phyloP scores from a whole-genome alignment of 1,140 invertebrate genomes.

The Mercenaria mercenaria region DNA sequence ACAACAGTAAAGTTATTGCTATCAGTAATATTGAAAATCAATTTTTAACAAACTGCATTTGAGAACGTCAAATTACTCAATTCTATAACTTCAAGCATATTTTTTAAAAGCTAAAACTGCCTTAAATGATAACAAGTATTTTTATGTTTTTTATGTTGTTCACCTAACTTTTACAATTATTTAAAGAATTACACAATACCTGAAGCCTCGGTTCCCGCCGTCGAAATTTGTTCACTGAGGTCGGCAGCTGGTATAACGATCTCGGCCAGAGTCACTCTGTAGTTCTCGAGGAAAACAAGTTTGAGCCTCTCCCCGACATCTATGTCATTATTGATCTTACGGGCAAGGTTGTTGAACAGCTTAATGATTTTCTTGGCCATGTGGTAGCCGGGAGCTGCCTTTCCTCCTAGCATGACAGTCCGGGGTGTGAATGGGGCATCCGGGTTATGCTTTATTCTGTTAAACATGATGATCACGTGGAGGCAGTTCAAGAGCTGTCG shows the following conservation, averaged over 20 bases:
- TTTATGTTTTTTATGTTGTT: too few relatives aligned
- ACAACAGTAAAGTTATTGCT: too few relatives aligned
- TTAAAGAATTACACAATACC: too few relatives aligned
- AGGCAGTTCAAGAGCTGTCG: slow-evolving; percentile 98
- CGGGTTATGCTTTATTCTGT: slow-evolving; percentile 97
- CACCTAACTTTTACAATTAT: too few relatives aligned
- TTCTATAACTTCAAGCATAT: too few relatives aligned
- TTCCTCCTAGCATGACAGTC: slow-evolving; percentile 99
- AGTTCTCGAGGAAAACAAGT: slow-evolving; percentile 98
- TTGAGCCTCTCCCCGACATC: slow-evolving; percentile 98
- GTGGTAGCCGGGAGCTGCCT: slow-evolving; percentile 99
- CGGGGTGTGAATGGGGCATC: slow-evolving; percentile 92
- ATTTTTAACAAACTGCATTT: too few relatives aligned
- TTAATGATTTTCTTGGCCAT: slow-evolving; percentile 98
- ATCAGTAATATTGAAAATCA: too few relatives aligned
- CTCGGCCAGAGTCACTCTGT: slow-evolving; percentile 98
- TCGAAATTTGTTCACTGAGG: slow-evolving; percentile 98
- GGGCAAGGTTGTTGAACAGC: slow-evolving; percentile 94
- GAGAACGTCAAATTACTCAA: too few relatives aligned
- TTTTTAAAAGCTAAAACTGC: too few relatives aligned
- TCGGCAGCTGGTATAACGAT: slow-evolving; percentile 99
- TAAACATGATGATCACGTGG: slow-evolving; percentile 98
- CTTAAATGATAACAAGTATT: too few relatives aligned
- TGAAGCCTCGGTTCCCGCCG: slow-evolving; percentile 99
- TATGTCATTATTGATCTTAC: slow-evolving; percentile 98